Evolutionary conservation across 2,113 vertebrate genomes (phyloP), one percentile per base, ranked within the genome.

Genomic region (Siphamia tubifer): DNA sequence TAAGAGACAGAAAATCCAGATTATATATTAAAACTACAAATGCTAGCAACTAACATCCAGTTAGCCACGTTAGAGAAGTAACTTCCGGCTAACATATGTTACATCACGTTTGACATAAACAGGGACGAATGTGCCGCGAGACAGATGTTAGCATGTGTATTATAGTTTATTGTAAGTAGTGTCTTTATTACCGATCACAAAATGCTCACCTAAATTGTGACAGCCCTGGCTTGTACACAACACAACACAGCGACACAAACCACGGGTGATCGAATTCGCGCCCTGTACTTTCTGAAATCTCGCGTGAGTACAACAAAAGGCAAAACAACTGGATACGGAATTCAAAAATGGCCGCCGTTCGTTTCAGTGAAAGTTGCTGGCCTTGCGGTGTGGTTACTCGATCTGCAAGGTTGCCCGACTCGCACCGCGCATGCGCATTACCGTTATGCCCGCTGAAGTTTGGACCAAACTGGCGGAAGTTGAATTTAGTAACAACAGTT

Each of bases 261-360:
- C 31, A 25, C 21, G 2, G 3, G 9, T 8, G 1, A 0, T 21
- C 23, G 10, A 77, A 70, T 78, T 79, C 68, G 84, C 81, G 84
- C 81, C 27, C 3, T 5, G 4, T 8, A 3, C 7, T 28, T 23
- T 3, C n/a, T 1, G 15, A 53, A 70, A 20, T 76, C 69, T 80
- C 81, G 77, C 81, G 81, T 1, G 60, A 20, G 23, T 34, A 17
- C 31, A 13, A 15, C 47, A 44, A 47, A 40, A n/a, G n/a, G n/a
- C n/a, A n/a, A n/a, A n/a, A n/a, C n/a, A n/a, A n/a, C n/a, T n/a
- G n/a, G n/a, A n/a, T n/a, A n/a, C n/a, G n/a, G n/a, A n/a, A n/a
- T n/a, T n/a, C n/a, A n/a, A n/a, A n/a, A n/a, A n/a, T n/a, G n/a
- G n/a, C n/a, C n/a, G n/a, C n/a, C n/a, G n/a, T n/a, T n/a, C n/a